A percentile compares a stretch with the other conserved stretches of the same genome.
Evolutionary conservation across 2,797 vertebrate species (phyloP).

Genomic region (Kryptopterus vitreolus): DNA sequence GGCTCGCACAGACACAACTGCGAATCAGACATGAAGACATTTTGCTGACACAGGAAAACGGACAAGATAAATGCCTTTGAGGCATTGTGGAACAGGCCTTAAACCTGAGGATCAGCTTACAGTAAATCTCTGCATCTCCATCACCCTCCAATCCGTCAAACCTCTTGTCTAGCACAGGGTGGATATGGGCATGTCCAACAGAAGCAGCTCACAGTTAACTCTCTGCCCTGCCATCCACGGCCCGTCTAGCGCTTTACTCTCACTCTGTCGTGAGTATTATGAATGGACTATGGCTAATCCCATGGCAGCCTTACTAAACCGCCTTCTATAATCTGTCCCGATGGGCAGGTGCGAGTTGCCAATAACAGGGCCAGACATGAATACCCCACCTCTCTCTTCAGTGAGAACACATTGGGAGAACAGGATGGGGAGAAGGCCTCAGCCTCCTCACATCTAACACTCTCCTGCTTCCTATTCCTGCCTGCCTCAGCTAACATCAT

Average conservation of each 20-base stretch:
- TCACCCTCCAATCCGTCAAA: conserved; percentile 58
- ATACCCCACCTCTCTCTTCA: conserved; percentile 53
- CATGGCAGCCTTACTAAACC: conserved; percentile 75
- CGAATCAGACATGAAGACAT: conserved; percentile 56
- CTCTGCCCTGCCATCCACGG: conserved; percentile 58
- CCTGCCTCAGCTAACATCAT: conserved; percentile 86
- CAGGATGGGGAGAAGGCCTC: conserved; percentile 73
- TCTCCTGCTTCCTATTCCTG: conserved; percentile 72
- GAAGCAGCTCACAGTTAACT: conserved; percentile 64
- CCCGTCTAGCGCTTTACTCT: conserved; percentile 74
- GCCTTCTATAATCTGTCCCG: conserved; percentile 80
- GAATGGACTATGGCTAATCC: conserved; percentile 77
- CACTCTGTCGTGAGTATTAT: conserved; percentile 73
- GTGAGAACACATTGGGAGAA: conserved; percentile 66
- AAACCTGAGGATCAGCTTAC: conserved; percentile 69
- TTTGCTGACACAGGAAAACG: conserved; percentile 47
- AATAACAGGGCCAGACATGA: conserved; percentile 67
- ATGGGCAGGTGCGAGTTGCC: conserved; percentile 74
- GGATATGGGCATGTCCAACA: conserved; percentile 67
- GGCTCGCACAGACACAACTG: conserved; percentile 23
- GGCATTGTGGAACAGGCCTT: conserved; percentile 61
- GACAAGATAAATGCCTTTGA: conserved; percentile 59
- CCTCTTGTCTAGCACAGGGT: conserved; percentile 65
- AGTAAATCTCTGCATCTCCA: conserved; percentile 51
- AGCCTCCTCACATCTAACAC: conserved; percentile 78